Percentiles rank a stretch among this genome's conserved stretches.
Evolutionary conservation across 2,797 vertebrate genomes (phyloP).

Genomic region (Sebastes cheni): DNA sequence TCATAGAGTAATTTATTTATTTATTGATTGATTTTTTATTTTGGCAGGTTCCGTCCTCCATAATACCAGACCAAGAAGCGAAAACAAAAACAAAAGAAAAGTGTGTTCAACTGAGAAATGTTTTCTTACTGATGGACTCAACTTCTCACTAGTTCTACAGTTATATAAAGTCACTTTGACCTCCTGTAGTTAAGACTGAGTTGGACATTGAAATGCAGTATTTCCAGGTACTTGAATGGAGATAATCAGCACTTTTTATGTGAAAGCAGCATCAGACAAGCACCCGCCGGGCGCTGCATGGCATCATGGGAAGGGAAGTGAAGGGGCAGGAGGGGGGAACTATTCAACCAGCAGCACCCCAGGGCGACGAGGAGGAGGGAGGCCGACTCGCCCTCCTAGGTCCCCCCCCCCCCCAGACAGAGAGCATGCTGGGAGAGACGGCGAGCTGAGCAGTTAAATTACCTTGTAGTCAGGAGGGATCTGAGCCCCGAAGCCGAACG

Average conservation of each 20-base stretch:
- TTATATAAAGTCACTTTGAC: neutral
- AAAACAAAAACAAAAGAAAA: neutral
- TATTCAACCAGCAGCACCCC: neutral
- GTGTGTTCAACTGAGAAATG: neutral
- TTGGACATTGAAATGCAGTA: neutral
- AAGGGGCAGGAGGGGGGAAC: neutral
- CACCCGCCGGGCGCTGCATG: neutral
- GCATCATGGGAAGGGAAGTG: constrained; percentile 1
- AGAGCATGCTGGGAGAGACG: constrained; percentile 46
- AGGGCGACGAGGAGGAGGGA: neutral
- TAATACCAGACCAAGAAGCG: neutral
- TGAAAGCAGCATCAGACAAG: neutral
- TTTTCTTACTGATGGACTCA: neutral
- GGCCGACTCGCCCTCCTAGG: neutral
- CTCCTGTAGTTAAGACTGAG: neutral
- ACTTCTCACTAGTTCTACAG: neutral
- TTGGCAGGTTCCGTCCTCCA: too few relatives aligned
- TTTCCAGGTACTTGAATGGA: neutral
- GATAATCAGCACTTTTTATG: neutral
- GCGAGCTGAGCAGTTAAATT: constrained; percentile 21
- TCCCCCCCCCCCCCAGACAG: constrained; percentile 3
- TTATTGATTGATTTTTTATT: neutral
- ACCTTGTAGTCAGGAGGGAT: constrained; percentile 90
- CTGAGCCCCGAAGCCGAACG: constrained; percentile 88
- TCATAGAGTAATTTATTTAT: neutral